Conservation (phyloP, 2,888 invertebrate species). For the Yponomeuta sedellus region DNA sequence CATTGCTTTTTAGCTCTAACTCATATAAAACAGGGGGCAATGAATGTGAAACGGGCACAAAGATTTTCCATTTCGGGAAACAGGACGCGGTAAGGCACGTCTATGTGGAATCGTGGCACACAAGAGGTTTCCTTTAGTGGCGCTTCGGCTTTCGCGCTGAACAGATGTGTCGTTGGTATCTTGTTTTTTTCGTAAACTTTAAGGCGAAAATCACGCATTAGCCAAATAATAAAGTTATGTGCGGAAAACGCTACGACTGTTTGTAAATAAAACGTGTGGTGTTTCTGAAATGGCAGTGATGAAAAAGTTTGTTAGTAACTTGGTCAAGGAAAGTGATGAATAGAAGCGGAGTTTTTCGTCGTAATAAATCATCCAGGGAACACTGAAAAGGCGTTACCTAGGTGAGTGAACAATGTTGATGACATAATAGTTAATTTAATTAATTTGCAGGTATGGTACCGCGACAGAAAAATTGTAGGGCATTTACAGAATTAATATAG, state of each 20-base stretch:
- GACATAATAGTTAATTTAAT: neutral
- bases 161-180: constrained; percentile 39
- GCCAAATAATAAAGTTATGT: neutral
- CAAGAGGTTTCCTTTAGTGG: constrained; percentile 36
- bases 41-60: neutral
- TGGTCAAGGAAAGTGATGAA: constrained; percentile 2
- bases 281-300: neutral
- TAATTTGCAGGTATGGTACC: too few relatives aligned
- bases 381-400: constrained; percentile 35
- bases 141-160: constrained; percentile 51
- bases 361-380: constrained; percentile 26
- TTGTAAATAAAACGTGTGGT: neutral
- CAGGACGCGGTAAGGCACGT: neutral
- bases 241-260: neutral
- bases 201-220: neutral
- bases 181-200: constrained; percentile 50
- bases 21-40: neutral
- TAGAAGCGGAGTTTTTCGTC: neutral
- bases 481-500: too few relatives aligned
- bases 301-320: neutral
- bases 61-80: neutral
- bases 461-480: too few relatives aligned
- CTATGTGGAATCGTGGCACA: neutral
- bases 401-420: neutral
- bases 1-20: neutral